These are phyloP conservation scores for Sogatella furcifera DNA, from an alignment of 1,140 invertebrate species.

Conservation along the genomic window DNA sequence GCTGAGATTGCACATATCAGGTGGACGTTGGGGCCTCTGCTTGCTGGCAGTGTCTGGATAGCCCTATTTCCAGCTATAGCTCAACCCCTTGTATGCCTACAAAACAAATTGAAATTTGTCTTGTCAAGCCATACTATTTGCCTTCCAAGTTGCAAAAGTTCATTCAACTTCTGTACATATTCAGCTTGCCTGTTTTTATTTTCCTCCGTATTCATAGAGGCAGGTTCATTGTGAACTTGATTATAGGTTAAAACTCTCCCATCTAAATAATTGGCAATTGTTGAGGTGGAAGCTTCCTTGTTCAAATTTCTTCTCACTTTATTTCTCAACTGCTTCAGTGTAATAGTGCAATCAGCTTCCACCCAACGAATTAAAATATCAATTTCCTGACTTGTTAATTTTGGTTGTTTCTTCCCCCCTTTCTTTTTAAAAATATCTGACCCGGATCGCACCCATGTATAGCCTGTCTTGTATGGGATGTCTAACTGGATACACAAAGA, in stretches of 20 bases:
- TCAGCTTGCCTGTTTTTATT: not conserved
- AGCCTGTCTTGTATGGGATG: not conserved
- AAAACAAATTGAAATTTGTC: not conserved
- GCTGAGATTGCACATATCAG: no score
- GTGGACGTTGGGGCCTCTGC: constrained; percentile 1
- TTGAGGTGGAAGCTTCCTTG: not conserved
- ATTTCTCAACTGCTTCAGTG: not conserved
- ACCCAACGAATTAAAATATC: not conserved
- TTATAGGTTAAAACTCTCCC: not conserved
- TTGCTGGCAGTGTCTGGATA: not conserved
- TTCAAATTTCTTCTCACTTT: not conserved
- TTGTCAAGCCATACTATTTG: not conserved
- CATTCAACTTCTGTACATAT: not conserved
- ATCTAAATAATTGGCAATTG: not conserved
- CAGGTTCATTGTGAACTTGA: not conserved
- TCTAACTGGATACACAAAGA: not conserved
- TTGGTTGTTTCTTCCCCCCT: not conserved
- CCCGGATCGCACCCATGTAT: not conserved
- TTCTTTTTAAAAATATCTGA: no score
- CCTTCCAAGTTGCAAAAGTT: not conserved
- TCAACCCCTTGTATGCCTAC: not conserved
- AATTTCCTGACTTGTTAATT: not conserved
- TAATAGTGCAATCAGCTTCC: not conserved
- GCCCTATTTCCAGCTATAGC: not conserved
- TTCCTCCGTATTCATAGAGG: not conserved